phyloP scores from a whole-genome alignment of 2,888 invertebrate genomes.

The Omphaloscelis lunosa region DNA sequence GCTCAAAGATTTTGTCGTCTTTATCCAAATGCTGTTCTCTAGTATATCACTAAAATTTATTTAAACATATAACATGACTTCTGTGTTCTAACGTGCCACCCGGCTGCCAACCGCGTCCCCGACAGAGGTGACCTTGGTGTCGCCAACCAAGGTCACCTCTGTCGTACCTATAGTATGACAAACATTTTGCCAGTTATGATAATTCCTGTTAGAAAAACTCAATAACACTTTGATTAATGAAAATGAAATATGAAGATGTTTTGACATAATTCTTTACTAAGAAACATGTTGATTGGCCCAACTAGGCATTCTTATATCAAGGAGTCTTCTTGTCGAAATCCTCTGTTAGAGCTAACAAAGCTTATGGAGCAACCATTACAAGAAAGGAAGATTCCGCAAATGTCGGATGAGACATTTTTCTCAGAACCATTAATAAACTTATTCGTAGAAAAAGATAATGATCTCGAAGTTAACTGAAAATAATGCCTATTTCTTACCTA shows the following conservation, averaged over 20 bases:
- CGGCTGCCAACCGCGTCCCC: too few species aligned
- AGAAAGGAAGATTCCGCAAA: slow-evolving; percentile 5
- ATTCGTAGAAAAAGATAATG: neutral
- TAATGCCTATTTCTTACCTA: neutral
- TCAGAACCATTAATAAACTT: neutral
- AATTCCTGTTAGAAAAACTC: neutral
- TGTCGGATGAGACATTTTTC: slow-evolving; percentile 4
- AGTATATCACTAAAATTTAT: neutral
- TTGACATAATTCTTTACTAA: neutral
- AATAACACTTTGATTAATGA: neutral
- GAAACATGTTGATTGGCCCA: neutral
- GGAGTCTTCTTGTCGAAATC: neutral
- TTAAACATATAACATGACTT: neutral
- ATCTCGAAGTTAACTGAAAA: neutral
- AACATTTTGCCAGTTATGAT: neutral
- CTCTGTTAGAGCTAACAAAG: neutral
- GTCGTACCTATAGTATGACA: neutral
- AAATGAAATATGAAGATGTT: neutral
- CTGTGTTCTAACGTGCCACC: neutral
- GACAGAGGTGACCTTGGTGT: too few species aligned
- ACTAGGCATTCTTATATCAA: neutral
- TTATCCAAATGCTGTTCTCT: neutral
- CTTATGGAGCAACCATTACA: neutral
- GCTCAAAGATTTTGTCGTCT: neutral
- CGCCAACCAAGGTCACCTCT: too few species aligned